Evolutionary conservation across 2,888 invertebrate species (phyloP), one percentile per base, ranked within the genome.

Genomic region (Saturnia japonica): DNA sequence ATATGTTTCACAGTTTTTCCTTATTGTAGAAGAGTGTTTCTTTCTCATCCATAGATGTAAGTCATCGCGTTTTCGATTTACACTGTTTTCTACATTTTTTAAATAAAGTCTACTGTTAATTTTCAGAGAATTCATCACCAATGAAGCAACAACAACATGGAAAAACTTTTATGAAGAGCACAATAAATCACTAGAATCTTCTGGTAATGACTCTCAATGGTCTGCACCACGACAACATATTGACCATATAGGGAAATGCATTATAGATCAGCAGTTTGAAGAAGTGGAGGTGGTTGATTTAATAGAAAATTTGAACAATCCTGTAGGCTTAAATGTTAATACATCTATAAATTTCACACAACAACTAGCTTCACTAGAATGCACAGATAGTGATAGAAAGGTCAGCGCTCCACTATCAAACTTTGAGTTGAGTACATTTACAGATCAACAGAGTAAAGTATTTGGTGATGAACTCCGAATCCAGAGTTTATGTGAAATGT

Each of bases 91-190:
- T 54, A 19, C 8, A 54, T 60, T 28, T 19, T 40, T 40, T 19
- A 62, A 62, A 62, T 40, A 62, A 62, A 67, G 70, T 57, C 12
- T 47, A 60, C 34, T n/a, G 25, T 19, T 19, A 28, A 45, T 71
- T 82, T 77, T 14, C 86, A 94, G 94, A 1, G 94, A 94, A 73
- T 94, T 92, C 73, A 83, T 85, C 22, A 90, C 90, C 22, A 89
- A 91, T 74, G 94, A 93, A 83, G 93, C 87, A 0, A 93, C 93
- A 6, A 93, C 91, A 1, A 91, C 94, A 34, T 94, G 93, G 94
- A 91, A 90, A 76, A 92, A 89, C 71, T 87, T 93, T 68, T 94
- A 94, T 60, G 94, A 91, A 72, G 90, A 93, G 62, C 92, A 93
- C 72, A 93, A 94, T 71, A 91, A 90, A 68, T 89, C 91, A 0